Conservation (phyloP, 1,140 invertebrate species). For the Drosophila paulistorum region DNA sequence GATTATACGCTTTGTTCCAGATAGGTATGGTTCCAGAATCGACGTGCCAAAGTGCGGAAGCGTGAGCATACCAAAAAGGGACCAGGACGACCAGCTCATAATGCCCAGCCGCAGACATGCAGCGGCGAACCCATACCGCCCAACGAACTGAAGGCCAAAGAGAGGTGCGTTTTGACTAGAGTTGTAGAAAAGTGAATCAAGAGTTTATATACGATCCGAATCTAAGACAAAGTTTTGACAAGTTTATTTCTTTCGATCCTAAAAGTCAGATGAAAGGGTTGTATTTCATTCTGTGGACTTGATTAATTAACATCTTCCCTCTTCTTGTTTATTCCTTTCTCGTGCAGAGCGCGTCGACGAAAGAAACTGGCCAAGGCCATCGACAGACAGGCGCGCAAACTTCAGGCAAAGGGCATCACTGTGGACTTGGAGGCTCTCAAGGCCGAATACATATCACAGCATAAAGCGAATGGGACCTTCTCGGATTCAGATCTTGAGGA, state of each 20-base stretch:
- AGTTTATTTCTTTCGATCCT: too few species aligned
- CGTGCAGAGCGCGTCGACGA: conserved; percentile 89
- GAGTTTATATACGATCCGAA: too few species aligned
- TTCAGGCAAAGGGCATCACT: conserved; percentile 94
- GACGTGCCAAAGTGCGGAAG: conserved; percentile 99
- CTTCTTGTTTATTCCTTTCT: neutral
- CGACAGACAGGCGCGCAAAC: conserved; percentile 94
- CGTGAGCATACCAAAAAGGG: conserved; percentile 99
- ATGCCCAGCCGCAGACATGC: conserved; percentile 98
- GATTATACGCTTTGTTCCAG: conserved; percentile 83
- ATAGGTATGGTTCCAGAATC: conserved; percentile 99
- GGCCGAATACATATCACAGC: conserved; percentile 89
- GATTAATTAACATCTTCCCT: too few species aligned
- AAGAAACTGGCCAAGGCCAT: conserved; percentile 96
- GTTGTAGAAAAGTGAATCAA: too few species aligned
- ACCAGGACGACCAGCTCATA: conserved; percentile 98
- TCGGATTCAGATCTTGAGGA: conserved; percentile 89
- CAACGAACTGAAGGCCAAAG: conserved; percentile 95
- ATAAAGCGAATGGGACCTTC: conserved; percentile 85
- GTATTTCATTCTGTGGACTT: too few species aligned
- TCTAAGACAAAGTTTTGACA: too few species aligned
- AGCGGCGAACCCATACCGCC: conserved; percentile 98
- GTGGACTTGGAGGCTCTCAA: conserved; percentile 94
- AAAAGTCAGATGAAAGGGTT: too few species aligned
- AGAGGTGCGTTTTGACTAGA: conserved; percentile 85